Evolutionary conservation across 92 coral and sea anemone genomes (phyloP), one percentile per base, ranked within the genome.

Genomic region (Siderastrea radians): DNA sequence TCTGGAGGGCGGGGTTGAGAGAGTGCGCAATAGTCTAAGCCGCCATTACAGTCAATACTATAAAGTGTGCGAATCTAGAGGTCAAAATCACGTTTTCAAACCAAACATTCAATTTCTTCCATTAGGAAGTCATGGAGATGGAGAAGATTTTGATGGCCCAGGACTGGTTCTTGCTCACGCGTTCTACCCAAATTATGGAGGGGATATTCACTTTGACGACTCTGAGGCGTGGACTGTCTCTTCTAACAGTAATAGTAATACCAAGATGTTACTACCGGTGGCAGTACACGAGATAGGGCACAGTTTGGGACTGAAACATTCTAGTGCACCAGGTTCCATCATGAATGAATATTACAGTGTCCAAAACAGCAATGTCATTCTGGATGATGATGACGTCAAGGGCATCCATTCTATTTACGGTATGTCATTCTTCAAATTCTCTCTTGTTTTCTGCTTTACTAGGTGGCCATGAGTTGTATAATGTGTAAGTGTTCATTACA

Each of bases 231-330:
- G 99, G 99, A 80, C 85, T 14, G 46, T 10, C 49, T 47, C 73
- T 3, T 53, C 72, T 10, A 71, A 13, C 64, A 63, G 75, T 7
- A 47, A 8, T 15, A 12, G 51, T 1, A 49, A 75, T 14, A 68
- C 84, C 47, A 75, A 26, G 52, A 88, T 88, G 65, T 63, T 96
- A 14, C 57, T 85, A 3, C 78, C 82, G 10, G 97, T 90, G 5
- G 98, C 99, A 9, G 86, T 93, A 44, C 98, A 97, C 50, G 95
- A 95, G 86, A 91, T 91, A 26, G 99, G 99, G 1, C 99, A 93
- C 59, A 92, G 93, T 77, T 81, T 97, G 55, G 96, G 97, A 3
- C 81, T 97, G 57, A 14, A 47, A 3, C 97, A 97, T 76, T 92
- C 99, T 10, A 44, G 15, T 10, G 81, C 47, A 26, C 11, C 88